These are phyloP conservation scores for Sparidentex hasta DNA, from an alignment of 2,797 vertebrate genomes.

Conservation along the genomic window DNA sequence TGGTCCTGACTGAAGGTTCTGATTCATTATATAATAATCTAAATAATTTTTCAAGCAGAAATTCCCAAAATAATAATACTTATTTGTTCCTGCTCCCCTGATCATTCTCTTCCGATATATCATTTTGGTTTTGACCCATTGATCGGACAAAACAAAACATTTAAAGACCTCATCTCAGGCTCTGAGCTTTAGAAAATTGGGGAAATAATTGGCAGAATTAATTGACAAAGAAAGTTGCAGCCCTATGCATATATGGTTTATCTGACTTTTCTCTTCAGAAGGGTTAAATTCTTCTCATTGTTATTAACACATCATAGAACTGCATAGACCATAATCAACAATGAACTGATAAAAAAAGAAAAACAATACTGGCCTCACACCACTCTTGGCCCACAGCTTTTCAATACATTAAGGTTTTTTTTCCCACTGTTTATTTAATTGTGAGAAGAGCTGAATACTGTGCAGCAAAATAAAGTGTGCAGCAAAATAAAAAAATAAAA, in stretches of 20 bases:
- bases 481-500: not conserved
- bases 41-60: too few relatives aligned
- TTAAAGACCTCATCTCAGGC: not conserved
- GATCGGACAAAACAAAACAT: not conserved
- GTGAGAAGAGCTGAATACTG: conserved; percentile 7
- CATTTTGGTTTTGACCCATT: not conserved
- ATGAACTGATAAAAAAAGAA: not conserved
- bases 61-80: too few relatives aligned
- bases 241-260: not conserved
- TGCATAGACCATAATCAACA: not conserved
- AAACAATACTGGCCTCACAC: not conserved
- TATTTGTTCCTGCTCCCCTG: too few relatives aligned
- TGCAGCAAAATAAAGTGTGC: conserved; percentile 23
- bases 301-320: not conserved
- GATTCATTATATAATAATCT: too few relatives aligned
- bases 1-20: too few relatives aligned
- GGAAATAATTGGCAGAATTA: not conserved
- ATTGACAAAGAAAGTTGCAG: not conserved
- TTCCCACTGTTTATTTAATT: conserved; percentile 1
- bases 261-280: too few relatives aligned
- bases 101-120: not conserved
- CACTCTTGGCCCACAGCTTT: conserved; percentile 4
- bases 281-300: not conserved
- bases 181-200: too few relatives aligned
- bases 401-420: conserved; percentile 19